A percentile compares a stretch with the other conserved stretches of the same genome.
Evolutionary conservation across 1,140 invertebrate species (phyloP).

Genomic region (Agrilus planipennis): DNA sequence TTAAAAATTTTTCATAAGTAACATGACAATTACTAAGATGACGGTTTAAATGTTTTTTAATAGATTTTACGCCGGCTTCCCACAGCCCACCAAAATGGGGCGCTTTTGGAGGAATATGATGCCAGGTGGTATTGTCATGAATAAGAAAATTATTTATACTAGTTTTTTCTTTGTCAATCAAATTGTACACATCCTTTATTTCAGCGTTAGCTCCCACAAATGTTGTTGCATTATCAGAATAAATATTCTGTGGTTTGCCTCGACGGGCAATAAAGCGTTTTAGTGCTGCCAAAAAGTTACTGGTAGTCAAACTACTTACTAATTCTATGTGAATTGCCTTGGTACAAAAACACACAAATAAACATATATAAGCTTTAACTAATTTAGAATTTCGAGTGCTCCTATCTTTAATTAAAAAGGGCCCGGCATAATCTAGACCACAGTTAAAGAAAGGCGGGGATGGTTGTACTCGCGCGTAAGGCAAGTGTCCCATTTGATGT

Average conservation of each 20-base stretch:
- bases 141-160: not conserved
- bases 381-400: slow-evolving; percentile 13
- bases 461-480: slow-evolving; percentile 14
- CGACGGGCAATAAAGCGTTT: slow-evolving; percentile 1
- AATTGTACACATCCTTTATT: slow-evolving; percentile 3
- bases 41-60: not conserved
- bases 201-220: not conserved
- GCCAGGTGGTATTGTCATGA: not conserved
- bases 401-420: slow-evolving; percentile 14
- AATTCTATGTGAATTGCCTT: slow-evolving; percentile 23
- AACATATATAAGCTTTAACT: slow-evolving; percentile 17
- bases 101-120: not conserved
- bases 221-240: not conserved
- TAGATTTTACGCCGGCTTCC: not conserved
- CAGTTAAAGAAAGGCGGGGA: slow-evolving; percentile 4
- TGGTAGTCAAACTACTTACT: slow-evolving; percentile 14
- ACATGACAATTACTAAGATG: not conserved
- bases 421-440: slow-evolving; percentile 21
- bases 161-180: not conserved
- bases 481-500: slow-evolving; percentile 26
- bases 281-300: not conserved
- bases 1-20: not conserved
- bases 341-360: slow-evolving; percentile 22
- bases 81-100: not conserved
- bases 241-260: slow-evolving; percentile 1